Conservation (phyloP, 2,888 invertebrate genomes). For the Oscheius sp. region DNA sequence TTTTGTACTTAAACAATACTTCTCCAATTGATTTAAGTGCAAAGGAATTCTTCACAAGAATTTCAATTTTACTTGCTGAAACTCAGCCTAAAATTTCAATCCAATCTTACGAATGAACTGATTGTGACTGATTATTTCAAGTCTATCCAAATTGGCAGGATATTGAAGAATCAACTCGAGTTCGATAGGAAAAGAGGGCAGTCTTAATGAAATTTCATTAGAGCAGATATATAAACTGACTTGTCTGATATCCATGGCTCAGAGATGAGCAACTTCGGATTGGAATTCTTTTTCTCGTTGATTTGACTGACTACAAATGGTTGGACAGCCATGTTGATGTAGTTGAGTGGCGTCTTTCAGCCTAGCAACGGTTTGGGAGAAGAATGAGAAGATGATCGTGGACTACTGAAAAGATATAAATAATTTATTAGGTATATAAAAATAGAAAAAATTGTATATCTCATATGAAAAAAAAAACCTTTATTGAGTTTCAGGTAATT, state of each 20-base stretch:
- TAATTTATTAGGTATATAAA: no score
- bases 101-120: constrained; percentile 43
- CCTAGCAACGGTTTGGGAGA: constrained; percentile 21
- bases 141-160: constrained; percentile 46
- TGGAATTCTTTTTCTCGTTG: background rate
- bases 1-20: constrained; percentile 40
- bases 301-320: constrained; percentile 13
- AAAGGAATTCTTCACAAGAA: no score
- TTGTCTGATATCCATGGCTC: constrained; percentile 50
- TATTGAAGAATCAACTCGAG: constrained; percentile 39
- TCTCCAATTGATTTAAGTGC: constrained; percentile 28
- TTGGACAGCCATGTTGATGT: background rate
- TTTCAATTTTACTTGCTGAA: constrained; percentile 1
- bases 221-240: constrained; percentile 31
- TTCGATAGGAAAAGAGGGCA: constrained; percentile 39
- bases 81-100: background rate
- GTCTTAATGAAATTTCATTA: no score
- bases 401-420: background rate
- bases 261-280: constrained; percentile 19
- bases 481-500: no score
- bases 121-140: constrained; percentile 54
- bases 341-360: no score
- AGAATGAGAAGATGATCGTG: background rate
- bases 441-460: no score
- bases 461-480: no score